These are phyloP conservation scores for Leptodactylus fallax DNA, from an alignment of 2,797 vertebrate genomes.

Conservation along the genomic window DNA sequence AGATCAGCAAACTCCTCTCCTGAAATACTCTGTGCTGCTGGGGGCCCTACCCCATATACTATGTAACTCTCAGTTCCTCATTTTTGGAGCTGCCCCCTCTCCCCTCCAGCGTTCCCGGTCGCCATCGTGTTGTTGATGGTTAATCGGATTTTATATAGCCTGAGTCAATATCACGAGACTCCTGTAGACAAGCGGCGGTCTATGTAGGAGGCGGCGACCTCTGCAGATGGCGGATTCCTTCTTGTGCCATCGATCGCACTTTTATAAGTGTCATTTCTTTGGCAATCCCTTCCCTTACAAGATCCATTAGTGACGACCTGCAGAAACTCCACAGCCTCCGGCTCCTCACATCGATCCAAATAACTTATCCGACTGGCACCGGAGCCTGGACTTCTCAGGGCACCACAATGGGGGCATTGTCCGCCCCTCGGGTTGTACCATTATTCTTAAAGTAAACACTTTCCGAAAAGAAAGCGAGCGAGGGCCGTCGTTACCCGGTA, in stretches of 20 bases:
- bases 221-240: background rate
- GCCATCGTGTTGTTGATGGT: background rate
- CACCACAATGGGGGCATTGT: constrained; percentile 63
- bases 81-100: background rate
- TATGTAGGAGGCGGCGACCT: background rate
- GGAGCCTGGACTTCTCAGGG: background rate
- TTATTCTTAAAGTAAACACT: constrained; percentile 68
- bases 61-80: too few relatives aligned
- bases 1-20: too few relatives aligned
- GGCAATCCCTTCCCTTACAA: background rate
- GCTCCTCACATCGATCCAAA: constrained; percentile 15
- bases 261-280: constrained; percentile 10
- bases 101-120: background rate
- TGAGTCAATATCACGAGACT: background rate
- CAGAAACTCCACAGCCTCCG: background rate
- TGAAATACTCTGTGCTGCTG: too few relatives aligned
- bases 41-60: too few relatives aligned
- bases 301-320: constrained; percentile 10
- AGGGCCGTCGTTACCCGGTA: constrained; percentile 56
- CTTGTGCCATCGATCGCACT: background rate
- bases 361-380: constrained; percentile 36
- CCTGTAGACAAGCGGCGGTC: background rate
- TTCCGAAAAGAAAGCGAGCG: constrained; percentile 62
- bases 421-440: constrained; percentile 64
- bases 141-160: background rate